Conservation (phyloP, 2,888 invertebrate genomes). For the Microdon myrmicae region DNA sequence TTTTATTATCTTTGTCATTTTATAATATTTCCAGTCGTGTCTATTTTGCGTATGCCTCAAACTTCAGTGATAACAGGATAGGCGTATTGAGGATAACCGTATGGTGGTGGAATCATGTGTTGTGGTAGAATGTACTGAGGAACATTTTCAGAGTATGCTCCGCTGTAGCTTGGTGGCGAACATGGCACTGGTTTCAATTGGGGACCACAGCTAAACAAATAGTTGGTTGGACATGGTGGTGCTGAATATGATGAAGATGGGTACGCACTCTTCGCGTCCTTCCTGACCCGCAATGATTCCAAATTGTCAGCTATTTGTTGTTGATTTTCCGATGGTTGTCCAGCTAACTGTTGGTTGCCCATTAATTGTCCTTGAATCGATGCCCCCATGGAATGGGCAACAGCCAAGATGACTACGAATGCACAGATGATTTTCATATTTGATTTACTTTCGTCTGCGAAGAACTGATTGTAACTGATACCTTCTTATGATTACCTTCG, state of each 20-base stretch:
- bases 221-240: slow-evolving; percentile 61
- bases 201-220: slow-evolving; percentile 63
- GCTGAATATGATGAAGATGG: slow-evolving; percentile 53
- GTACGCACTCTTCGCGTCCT: slow-evolving; percentile 24
- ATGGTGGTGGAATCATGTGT: slow-evolving; percentile 7
- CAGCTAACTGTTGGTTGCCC: slow-evolving; percentile 17
- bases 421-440: slow-evolving; percentile 37
- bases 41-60: too few species aligned
- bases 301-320: slow-evolving; percentile 26
- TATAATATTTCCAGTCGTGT: too few species aligned
- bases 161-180: slow-evolving; percentile 55
- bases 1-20: too few species aligned
- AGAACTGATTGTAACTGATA: slow-evolving; percentile 31
- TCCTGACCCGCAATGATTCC: slow-evolving; percentile 29
- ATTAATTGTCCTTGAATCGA: slow-evolving; percentile 9
- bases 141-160: slow-evolving; percentile 59
- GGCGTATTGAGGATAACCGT: slow-evolving; percentile 22
- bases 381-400: slow-evolving; percentile 18
- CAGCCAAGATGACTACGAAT: slow-evolving; percentile 28
- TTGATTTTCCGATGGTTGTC: slow-evolving; percentile 11
- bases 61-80: slow-evolving; percentile 37
- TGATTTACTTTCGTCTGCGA: slow-evolving; percentile 8
- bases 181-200: slow-evolving; percentile 61
- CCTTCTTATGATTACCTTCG: neutral
- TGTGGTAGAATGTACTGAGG: slow-evolving; percentile 59